phyloP scores from a whole-genome alignment of 2,113 vertebrate genomes.

The Tonatia bakeri region DNA sequence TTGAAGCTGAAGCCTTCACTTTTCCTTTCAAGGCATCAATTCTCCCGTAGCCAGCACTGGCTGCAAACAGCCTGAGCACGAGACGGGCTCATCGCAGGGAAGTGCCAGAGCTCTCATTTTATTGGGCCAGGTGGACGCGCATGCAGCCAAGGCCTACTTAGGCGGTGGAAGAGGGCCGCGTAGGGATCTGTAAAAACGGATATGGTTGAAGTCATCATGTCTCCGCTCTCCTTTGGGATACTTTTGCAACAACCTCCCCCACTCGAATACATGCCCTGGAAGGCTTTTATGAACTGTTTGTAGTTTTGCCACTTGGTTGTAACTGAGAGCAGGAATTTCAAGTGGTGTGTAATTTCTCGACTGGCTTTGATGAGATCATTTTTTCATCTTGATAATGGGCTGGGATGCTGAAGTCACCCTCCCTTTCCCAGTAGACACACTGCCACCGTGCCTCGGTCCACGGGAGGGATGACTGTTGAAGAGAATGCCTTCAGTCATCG shows the following conservation, averaged over 20 bases:
- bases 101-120: conserved; percentile 37
- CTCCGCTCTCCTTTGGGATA: neutral
- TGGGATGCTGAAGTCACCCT: neutral
- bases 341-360: conserved; percentile 18
- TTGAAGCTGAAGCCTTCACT: conserved; percentile 57
- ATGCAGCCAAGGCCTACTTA: neutral
- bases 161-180: neutral
- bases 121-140: neutral
- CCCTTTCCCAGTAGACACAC: neutral
- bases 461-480: neutral
- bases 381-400: neutral
- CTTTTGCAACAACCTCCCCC: neutral
- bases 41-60: neutral
- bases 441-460: neutral
- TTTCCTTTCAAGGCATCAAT: conserved; percentile 47
- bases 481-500: neutral
- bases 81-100: conserved; percentile 30
- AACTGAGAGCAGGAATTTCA: neutral
- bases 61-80: conserved; percentile 1
- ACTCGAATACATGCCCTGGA: neutral
- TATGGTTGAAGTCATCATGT: conserved; percentile 25
- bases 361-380: neutral
- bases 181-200: conserved; percentile 12
- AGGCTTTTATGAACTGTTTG: conserved; percentile 48
- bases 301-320: conserved; percentile 42